Conservation (phyloP, 2,888 invertebrate species). For the Dioctria rufipes region DNA sequence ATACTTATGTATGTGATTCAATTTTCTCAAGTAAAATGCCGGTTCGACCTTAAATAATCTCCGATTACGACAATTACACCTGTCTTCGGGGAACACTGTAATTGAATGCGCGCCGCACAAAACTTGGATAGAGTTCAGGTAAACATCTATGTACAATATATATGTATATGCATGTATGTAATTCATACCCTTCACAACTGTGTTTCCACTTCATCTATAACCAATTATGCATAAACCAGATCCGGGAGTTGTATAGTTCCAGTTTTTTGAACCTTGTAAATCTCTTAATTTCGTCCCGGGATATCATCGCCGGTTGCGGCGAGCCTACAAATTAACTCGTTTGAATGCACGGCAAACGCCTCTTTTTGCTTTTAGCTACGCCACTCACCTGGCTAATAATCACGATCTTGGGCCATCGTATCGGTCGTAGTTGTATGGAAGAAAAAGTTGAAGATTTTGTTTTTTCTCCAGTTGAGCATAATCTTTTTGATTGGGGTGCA, state of each 20-base stretch:
- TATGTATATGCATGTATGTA: neutral
- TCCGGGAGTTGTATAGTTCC: constrained; percentile 43
- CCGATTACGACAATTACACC: constrained; percentile 43
- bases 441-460: neutral
- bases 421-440: too few relatives aligned
- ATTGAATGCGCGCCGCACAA: constrained; percentile 2
- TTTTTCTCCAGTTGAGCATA: neutral
- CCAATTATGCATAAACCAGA: constrained; percentile 47
- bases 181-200: constrained; percentile 19
- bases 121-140: constrained; percentile 13
- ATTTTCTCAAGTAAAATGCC: constrained; percentile 16
- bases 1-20: neutral
- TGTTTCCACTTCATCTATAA: constrained; percentile 24
- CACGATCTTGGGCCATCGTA: constrained; percentile 6
- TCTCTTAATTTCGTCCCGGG: constrained; percentile 57
- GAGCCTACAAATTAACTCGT: constrained; percentile 76
- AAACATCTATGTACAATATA: constrained; percentile 1
- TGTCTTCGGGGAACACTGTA: too few relatives aligned
- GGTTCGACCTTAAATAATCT: constrained; percentile 27
- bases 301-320: constrained; percentile 70
- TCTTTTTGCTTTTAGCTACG: constrained; percentile 69
- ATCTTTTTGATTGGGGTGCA: neutral
- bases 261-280: constrained; percentile 53
- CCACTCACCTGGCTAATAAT: constrained; percentile 44
- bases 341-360: constrained; percentile 73